phyloP scores from a whole-genome alignment of 2,113 vertebrate genomes.

The Lepisosteus osseus region DNA sequence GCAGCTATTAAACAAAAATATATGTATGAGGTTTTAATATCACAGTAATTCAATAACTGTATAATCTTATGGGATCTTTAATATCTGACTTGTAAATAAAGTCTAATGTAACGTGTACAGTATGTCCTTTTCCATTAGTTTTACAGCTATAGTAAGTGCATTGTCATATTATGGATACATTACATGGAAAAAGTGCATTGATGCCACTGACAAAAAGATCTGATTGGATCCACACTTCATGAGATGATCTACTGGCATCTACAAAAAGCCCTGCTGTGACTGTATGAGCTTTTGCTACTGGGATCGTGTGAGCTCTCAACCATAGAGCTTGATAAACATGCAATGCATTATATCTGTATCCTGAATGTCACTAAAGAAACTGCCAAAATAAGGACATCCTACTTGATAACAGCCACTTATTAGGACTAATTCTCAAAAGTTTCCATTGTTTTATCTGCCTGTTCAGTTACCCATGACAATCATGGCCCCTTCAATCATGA shows the following conservation, averaged over 20 bases:
- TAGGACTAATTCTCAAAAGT: slow-evolving; percentile 3
- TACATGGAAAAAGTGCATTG: background rate
- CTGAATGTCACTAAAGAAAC: background rate
- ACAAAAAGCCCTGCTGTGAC: background rate
- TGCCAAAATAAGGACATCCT: background rate
- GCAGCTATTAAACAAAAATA: no score
- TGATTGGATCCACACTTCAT: background rate
- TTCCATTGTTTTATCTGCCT: slow-evolving; percentile 1
- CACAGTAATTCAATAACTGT: no score
- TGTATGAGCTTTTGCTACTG: background rate
- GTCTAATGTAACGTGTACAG: no score
- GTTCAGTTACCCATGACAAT: background rate
- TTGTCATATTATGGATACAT: no score
- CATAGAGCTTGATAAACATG: background rate
- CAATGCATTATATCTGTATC: background rate
- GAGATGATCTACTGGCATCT: background rate
- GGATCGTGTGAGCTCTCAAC: background rate
- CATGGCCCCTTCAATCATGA: no score
- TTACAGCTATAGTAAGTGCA: no score
- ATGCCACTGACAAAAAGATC: background rate
- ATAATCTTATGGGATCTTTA: background rate
- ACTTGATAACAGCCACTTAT: slow-evolving; percentile 2
- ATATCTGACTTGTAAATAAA: no score
- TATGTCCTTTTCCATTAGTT: no score
- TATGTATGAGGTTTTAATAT: no score